phyloP scores from a whole-genome alignment of 2,797 vertebrate species.

The Mormyrops boulengeri region DNA sequence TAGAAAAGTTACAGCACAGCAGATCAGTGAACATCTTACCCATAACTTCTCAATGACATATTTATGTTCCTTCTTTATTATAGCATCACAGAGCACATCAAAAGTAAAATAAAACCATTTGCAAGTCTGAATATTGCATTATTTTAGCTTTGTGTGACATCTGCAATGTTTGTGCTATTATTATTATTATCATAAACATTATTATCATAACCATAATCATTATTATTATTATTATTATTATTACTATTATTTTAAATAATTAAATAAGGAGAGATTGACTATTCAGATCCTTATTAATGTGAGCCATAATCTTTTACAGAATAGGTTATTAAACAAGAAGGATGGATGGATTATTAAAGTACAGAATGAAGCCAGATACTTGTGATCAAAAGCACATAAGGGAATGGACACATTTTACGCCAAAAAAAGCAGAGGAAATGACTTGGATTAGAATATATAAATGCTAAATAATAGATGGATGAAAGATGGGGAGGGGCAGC shows the following conservation, averaged over 20 bases:
- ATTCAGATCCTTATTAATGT: not conserved
- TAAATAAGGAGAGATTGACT: not conserved
- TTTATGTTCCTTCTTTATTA: not conserved
- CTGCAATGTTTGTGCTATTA: not conserved
- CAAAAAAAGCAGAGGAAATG: not conserved
- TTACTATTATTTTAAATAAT: not conserved
- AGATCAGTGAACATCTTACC: not conserved
- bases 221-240: not conserved
- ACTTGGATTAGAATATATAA: constrained; percentile 12
- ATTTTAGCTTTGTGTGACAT: not conserved
- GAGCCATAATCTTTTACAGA: not conserved
- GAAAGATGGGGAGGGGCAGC: not conserved
- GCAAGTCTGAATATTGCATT: not conserved
- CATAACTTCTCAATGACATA: not conserved
- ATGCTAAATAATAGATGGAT: not conserved
- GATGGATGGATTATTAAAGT: not conserved
- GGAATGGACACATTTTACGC: not conserved
- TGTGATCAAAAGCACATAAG: not conserved
- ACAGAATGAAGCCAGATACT: not conserved
- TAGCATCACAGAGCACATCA: not conserved
- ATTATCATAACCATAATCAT: not conserved
- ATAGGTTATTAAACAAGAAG: not conserved
- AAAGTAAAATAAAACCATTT: not conserved
- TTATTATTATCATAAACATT: not conserved
- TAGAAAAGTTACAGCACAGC: not conserved